Conservation (phyloP, 2,113 vertebrate genomes). For the Ochotona princeps region DNA sequence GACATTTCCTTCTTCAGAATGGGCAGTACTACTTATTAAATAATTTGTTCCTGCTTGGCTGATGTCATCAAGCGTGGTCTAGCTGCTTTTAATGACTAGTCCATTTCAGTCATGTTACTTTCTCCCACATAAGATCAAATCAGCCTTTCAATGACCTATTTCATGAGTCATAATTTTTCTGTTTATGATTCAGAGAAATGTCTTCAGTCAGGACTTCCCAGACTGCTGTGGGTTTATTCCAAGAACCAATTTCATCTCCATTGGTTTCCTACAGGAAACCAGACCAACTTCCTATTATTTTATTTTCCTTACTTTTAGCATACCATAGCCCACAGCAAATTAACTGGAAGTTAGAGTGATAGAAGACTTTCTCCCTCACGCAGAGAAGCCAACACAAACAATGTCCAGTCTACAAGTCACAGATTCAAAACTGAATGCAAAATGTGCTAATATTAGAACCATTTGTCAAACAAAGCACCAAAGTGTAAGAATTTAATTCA, state of each 20-base stretch:
- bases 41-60: constrained; percentile 82
- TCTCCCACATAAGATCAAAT: constrained; percentile 83
- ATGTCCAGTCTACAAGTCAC: constrained; percentile 75
- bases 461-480: constrained; percentile 23
- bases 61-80: constrained; percentile 79
- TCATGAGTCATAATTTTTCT: constrained; percentile 86
- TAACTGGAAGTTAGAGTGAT: constrained; percentile 87
- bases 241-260: constrained; percentile 90
- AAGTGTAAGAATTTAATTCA: constrained; percentile 43
- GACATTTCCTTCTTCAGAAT: constrained; percentile 73
- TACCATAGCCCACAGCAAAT: constrained; percentile 85
- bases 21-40: constrained; percentile 65
- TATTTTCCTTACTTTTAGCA: constrained; percentile 89
- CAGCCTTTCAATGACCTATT: constrained; percentile 85
- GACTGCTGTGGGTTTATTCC: constrained; percentile 86
- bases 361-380: constrained; percentile 81
- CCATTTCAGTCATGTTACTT: constrained; percentile 82
- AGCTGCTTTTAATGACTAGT: constrained; percentile 80
- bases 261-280: constrained; percentile 91
- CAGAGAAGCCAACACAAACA: constrained; percentile 86
- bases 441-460: constrained; percentile 79
- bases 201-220: constrained; percentile 88
- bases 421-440: constrained; percentile 74
- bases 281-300: constrained; percentile 91
- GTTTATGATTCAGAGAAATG: constrained; percentile 88